A percentile compares a stretch with the other conserved stretches of the same genome.
Evolutionary conservation across 2,113 vertebrate species (phyloP).

Genomic region (Seriola aureovittata): DNA sequence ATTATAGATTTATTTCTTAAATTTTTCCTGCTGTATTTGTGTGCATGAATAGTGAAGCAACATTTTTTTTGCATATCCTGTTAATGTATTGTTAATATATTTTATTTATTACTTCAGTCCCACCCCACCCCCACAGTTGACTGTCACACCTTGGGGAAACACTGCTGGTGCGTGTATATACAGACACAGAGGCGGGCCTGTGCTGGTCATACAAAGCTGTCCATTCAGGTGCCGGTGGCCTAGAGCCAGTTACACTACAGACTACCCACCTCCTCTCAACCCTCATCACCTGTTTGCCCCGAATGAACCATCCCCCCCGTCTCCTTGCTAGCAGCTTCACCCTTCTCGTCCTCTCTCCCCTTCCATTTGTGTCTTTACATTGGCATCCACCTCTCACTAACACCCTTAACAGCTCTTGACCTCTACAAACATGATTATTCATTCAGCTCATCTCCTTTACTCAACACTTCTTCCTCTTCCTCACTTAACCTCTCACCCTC

Average conservation of each 20-base stretch:
- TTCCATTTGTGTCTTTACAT: slow-evolving; percentile 31
- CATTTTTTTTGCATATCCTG: background rate
- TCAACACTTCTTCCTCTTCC: slow-evolving; percentile 9
- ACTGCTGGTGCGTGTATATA: slow-evolving; percentile 18
- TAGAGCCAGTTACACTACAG: slow-evolving; percentile 44
- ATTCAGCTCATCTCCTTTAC: slow-evolving; percentile 13
- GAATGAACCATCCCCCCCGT: slow-evolving; percentile 25
- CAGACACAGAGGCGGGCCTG: slow-evolving; percentile 52
- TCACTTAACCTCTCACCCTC: slow-evolving; percentile 19
- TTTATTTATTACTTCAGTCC: slow-evolving; percentile 16
- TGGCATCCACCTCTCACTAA: slow-evolving; percentile 11
- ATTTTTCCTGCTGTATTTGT: background rate
- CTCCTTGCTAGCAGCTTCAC: slow-evolving; percentile 17
- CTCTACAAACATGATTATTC: slow-evolving; percentile 40
- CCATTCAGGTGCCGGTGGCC: slow-evolving; percentile 62
- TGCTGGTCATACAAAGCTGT: slow-evolving; percentile 67
- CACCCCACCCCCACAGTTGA: slow-evolving; percentile 17
- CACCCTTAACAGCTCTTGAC: slow-evolving; percentile 23
- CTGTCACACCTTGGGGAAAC: slow-evolving; percentile 28
- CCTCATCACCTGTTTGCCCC: slow-evolving; percentile 65
- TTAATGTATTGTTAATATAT: background rate
- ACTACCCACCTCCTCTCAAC: slow-evolving; percentile 45
- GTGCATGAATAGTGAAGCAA: background rate
- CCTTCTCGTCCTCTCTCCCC: background rate
- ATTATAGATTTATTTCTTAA: background rate